Percentiles rank a stretch among this genome's conserved stretches.
These are phyloP conservation scores for Lamprologus ornatipinnis DNA, from an alignment of 2,113 vertebrate species.

Conservation along the genomic window DNA sequence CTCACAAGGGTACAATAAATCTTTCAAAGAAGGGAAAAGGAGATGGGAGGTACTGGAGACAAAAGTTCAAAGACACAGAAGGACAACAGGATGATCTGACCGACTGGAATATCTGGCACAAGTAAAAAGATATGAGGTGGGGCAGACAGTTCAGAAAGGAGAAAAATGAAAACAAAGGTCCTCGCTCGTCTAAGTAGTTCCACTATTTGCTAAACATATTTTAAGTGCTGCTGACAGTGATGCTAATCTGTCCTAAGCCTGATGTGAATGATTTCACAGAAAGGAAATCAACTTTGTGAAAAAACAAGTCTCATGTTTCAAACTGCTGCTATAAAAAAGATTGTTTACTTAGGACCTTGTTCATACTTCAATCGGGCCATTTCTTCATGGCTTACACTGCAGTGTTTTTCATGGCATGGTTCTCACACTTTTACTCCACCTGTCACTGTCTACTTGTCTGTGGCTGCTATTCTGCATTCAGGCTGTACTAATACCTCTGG, in stretches of 20 bases:
- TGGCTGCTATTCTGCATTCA: background rate
- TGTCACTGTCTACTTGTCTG: constrained; percentile 2
- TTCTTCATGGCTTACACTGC: background rate
- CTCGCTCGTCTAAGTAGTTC: background rate
- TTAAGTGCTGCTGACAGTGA: background rate
- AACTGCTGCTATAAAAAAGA: background rate
- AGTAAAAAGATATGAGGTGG: background rate
- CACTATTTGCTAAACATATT: background rate
- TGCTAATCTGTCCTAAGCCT: background rate
- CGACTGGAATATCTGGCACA: background rate
- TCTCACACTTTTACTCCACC: background rate
- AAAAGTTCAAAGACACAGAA: background rate
- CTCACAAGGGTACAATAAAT: background rate
- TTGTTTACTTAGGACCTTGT: background rate
- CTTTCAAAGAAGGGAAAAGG: background rate
- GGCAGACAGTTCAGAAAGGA: background rate
- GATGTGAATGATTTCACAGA: background rate
- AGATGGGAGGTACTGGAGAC: background rate
- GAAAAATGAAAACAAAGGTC: background rate
- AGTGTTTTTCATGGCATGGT: background rate
- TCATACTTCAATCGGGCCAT: background rate
- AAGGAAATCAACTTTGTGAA: background rate
- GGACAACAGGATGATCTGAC: background rate
- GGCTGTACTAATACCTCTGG: constrained; percentile 3
- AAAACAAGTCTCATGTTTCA: background rate